Evolutionary conservation across 2,888 invertebrate genomes (phyloP), one percentile per base, ranked within the genome.

Genomic region (Blastobasis adustella): DNA sequence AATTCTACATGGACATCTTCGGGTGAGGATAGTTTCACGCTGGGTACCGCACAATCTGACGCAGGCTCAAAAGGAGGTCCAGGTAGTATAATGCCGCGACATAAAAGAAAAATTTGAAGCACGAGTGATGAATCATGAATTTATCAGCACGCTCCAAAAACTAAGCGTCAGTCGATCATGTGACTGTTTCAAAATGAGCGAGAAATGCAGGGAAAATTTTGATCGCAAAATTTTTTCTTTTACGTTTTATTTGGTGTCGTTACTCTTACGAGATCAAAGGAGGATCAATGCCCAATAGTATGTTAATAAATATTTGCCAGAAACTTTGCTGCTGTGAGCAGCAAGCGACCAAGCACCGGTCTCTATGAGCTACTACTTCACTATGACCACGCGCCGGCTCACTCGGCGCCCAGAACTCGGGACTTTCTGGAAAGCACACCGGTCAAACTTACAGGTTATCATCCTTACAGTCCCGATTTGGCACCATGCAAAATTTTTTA

Each of bases 401-500:
- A 45, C 45, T 45, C 23, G 6, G 23, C 39, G 23, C 8, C 10
- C 46, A 37, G 37, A 46, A 36, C 10, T 10, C 37, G 46, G 46
- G 46, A 46, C 49, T 52, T 44, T 49, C 49, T 41, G 40, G 45
- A 45, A 6, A 50, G 23, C 46, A 50, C 41, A 10, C 45, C 41
- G 41, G 44, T 43, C 49, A 49, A 23, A 49, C 45, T 49, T 49
- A 8, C 8, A 40, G 40, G 40, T 40, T 40, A 40, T 40, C 8
- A 5, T 40, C 40, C 40, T 40, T 40, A 40, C 40, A 40, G 40
- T 40, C 40, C 8, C 5, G 5, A 6, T 40, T 40, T 40, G 40
- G 40, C 40, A 40, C 40, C 40, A 40, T 40, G 40, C 40, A 8
- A 40, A 5, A 6, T 40, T 40, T 40, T 40, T 8, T 40, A 8